phyloP scores from a whole-genome alignment of 2,113 vertebrate genomes.

The Rhodinocichla rosea region DNA sequence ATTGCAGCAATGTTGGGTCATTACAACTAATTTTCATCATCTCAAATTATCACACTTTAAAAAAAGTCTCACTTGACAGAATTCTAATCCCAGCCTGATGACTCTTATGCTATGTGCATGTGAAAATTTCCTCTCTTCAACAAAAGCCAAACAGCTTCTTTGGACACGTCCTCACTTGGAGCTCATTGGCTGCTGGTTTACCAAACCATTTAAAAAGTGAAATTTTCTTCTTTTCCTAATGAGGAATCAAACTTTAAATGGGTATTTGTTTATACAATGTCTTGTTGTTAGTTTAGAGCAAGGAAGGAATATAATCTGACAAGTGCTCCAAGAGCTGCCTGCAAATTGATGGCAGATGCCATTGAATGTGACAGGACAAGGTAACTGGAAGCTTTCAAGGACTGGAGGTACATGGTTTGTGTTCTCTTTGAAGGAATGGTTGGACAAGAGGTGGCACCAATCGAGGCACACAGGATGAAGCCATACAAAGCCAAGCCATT shows the following conservation, averaged over 20 bases:
- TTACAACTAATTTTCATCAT: conserved; percentile 28
- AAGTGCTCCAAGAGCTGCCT: neutral
- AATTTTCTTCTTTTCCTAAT: neutral
- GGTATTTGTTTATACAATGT: neutral
- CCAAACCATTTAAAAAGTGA: neutral
- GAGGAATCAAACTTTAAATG: neutral
- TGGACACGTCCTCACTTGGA: neutral
- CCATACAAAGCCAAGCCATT: neutral
- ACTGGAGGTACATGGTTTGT: neutral
- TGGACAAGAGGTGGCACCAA: neutral
- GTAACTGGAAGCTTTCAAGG: neutral
- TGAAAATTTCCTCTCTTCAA: neutral
- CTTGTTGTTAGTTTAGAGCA: neutral
- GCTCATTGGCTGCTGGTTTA: neutral
- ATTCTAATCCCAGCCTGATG: neutral
- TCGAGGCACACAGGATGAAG: neutral
- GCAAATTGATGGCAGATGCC: neutral
- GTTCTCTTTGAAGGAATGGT: neutral
- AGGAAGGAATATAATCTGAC: neutral
- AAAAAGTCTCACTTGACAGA: conserved; percentile 5
- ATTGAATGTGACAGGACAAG: neutral
- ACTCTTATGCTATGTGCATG: neutral
- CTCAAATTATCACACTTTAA: neutral
- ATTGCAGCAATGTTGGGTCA: neutral
- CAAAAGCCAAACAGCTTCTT: neutral